Evolutionary conservation across 2,113 vertebrate genomes (phyloP), one percentile per base, ranked within the genome.

Genomic region (Forbesichthys agassizii): DNA sequence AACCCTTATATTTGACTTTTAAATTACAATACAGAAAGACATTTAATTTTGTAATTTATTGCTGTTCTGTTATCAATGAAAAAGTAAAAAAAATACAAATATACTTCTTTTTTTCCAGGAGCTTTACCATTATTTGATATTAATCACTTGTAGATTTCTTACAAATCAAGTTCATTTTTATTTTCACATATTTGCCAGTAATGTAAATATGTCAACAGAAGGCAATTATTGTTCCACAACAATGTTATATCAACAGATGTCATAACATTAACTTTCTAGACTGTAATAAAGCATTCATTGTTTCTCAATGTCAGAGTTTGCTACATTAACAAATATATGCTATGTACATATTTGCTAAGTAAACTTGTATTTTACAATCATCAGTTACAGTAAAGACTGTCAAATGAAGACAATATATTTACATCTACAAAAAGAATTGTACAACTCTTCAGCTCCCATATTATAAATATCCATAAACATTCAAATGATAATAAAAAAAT

Each of bases 271-370:
- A 3, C 83, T 11, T 61, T 75, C 81, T 77, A 92, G 82, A 95
- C 86, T 93, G 91, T 93, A 90, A 75, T 72, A 87, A 88, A 82
- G 82, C 85, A 96, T 98, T 98, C 97, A 98, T 98, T 98, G 98
- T 27, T 27, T 27, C 27, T 27, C 95, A 98, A 90, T 92, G 90
- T 93, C 93, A 96, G 95, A 94, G 93, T 93, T 94, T 87, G 94
- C 91, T 95, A 86, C 90, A 88, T 94, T 94, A 95, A 94, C 94
- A 96, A 96, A 96, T 97, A 94, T 89, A 91, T 89, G 90, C 75
- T 92, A 89, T 92, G 83, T 90, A 92, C 95, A 96, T 94, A 96
- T 90, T 92, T 94, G 92, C 95, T 95, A 94, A 92, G 89, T 64
- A 74, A 81, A 90, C 93, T 84, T 90, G 93, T 80, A 94, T 94